A percentile compares a stretch with the other conserved stretches of the same genome.
Evolutionary conservation across 2,888 invertebrate genomes (phyloP).

Genomic region (Plebejus melissa): DNA sequence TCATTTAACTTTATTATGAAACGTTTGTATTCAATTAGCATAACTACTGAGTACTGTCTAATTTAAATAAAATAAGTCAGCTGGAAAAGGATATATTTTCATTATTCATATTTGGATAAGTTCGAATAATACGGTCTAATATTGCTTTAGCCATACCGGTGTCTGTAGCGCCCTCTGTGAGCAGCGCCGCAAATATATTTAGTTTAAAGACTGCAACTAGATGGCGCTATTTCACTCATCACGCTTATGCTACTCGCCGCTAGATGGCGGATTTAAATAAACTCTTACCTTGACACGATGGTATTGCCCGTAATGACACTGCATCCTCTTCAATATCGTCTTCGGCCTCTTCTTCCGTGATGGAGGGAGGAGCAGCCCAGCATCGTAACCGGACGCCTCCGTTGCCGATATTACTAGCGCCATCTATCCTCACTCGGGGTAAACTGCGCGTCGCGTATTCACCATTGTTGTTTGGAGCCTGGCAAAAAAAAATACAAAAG

Average conservation of each 20-base stretch:
- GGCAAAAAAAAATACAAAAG: constrained; percentile 38
- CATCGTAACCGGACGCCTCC: constrained; percentile 81
- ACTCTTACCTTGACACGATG: constrained; percentile 73
- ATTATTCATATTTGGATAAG: neutral
- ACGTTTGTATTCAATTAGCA: too few relatives aligned
- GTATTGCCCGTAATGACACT: constrained; percentile 82
- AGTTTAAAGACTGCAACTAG: neutral
- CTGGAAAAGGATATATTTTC: neutral
- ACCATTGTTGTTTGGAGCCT: constrained; percentile 64
- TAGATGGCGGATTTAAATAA: constrained; percentile 47
- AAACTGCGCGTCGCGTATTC: constrained; percentile 70
- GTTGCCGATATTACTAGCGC: constrained; percentile 79
- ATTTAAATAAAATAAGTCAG: too few relatives aligned
- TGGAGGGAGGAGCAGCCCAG: constrained; percentile 82
- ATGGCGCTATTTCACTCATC: neutral
- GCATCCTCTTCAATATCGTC: constrained; percentile 81
- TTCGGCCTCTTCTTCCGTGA: constrained; percentile 83
- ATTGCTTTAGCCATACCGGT: neutral
- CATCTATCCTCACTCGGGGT: constrained; percentile 84
- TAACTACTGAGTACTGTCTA: too few relatives aligned
- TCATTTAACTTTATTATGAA: too few relatives aligned
- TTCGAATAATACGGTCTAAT: neutral
- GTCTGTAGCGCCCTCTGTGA: constrained; percentile 9
- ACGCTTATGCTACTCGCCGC: constrained; percentile 33
- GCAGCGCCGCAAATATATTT: neutral